Evolutionary conservation across 35 echinoderm and acorn worm genomes (phyloP).

Genomic region (Stichopus chloronotus): DNA sequence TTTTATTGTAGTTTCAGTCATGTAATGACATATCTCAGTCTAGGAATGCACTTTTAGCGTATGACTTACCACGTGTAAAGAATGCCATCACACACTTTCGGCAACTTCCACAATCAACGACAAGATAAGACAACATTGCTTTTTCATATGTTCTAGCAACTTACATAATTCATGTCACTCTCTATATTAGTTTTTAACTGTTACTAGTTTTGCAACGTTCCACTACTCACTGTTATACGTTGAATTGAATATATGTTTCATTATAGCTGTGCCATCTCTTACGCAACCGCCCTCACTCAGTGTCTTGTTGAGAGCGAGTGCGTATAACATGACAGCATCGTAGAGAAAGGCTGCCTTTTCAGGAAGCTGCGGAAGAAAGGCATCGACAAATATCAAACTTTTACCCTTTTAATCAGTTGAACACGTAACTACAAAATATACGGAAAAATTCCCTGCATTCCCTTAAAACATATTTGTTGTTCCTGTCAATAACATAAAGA

Average conservation of each 20-base stretch:
- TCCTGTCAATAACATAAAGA: too few species aligned
- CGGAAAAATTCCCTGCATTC: too few species aligned
- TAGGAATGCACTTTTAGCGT: too few species aligned
- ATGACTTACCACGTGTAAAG: too few species aligned
- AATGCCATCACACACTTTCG: too few species aligned
- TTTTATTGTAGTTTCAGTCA: too few species aligned
- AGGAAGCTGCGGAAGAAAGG: slow-evolving; percentile 61
- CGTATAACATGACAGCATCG: slow-evolving; percentile 92
- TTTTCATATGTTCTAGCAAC: too few species aligned
- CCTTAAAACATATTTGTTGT: too few species aligned
- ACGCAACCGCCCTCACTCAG: slow-evolving; percentile 68
- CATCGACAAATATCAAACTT: neutral
- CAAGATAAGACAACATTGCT: too few species aligned
- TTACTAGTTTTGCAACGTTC: neutral
- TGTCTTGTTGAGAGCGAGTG: slow-evolving; percentile 73
- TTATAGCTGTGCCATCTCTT: slow-evolving; percentile 69
- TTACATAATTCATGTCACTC: neutral
- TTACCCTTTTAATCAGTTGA: neutral
- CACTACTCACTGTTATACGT: slow-evolving; percentile 72
- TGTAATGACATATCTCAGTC: too few species aligned
- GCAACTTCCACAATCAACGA: too few species aligned
- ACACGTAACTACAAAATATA: neutral
- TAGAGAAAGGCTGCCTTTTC: slow-evolving; percentile 82
- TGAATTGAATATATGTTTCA: slow-evolving; percentile 54
- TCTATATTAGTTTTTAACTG: neutral